Percentiles rank a stretch among this genome's conserved stretches.
phyloP scores from a whole-genome alignment of 2,797 vertebrate species.

The Loris lydekkerianus region DNA sequence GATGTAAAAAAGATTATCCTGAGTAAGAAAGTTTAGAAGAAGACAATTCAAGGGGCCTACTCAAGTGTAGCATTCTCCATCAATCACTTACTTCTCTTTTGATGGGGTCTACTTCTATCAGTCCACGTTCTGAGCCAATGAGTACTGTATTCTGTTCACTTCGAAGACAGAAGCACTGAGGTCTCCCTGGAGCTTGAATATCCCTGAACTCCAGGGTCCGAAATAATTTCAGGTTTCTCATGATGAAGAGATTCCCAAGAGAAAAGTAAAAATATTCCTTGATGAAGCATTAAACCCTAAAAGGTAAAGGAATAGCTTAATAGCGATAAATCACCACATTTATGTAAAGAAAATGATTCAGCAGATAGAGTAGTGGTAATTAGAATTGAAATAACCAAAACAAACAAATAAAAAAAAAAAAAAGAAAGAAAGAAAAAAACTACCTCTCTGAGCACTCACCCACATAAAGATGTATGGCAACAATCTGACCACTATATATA shows the following conservation, averaged over 20 bases:
- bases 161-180: constrained; percentile 90
- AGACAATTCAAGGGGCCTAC: neutral
- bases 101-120: constrained; percentile 91
- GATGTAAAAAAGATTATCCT: neutral
- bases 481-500: neutral
- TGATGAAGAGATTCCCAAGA: constrained; percentile 80
- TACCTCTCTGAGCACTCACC: neutral
- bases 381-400: neutral
- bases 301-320: constrained; percentile 2
- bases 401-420: neutral
- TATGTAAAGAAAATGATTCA: neutral
- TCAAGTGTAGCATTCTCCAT: neutral
- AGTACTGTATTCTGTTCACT: constrained; percentile 89
- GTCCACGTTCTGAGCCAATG: constrained; percentile 90
- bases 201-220: constrained; percentile 86
- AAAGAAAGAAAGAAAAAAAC: neutral
- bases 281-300: constrained; percentile 39
- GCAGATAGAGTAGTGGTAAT: neutral
- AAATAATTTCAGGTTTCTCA: constrained; percentile 95
- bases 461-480: neutral
- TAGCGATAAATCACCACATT: neutral
- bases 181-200: constrained; percentile 87
- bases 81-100: constrained; percentile 89
- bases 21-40: neutral
- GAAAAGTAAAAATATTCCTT: neutral